phyloP scores from a whole-genome alignment of 2,888 invertebrate genomes.

The Harpalus rubripes region DNA sequence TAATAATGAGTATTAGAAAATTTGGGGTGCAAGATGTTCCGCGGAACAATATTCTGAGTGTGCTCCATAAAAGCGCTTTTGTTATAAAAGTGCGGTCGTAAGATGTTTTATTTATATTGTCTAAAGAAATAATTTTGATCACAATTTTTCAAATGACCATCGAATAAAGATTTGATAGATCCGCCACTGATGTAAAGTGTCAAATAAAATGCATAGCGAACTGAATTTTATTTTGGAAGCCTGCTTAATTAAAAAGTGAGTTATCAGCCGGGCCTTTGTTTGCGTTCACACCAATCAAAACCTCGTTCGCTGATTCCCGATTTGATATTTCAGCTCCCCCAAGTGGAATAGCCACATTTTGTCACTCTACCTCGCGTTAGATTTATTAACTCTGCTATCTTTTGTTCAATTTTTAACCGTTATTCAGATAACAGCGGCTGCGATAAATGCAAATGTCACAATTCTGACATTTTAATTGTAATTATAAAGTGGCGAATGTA shows the following conservation, averaged over 20 bases:
- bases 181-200: not conserved
- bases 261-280: constrained; percentile 38
- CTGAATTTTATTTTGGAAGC: constrained; percentile 29
- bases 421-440: not conserved
- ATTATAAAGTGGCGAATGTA: not conserved
- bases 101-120: no score
- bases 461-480: constrained; percentile 5
- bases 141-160: no score
- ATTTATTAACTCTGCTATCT: constrained; percentile 25
- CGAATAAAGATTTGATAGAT: no score
- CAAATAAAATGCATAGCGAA: constrained; percentile 13
- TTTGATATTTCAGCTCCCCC: constrained; percentile 8
- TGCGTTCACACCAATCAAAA: constrained; percentile 35
- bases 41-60: no score
- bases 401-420: constrained; percentile 11
- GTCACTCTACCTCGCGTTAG: constrained; percentile 1
- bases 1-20: no score
- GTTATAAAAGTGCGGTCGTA: no score
- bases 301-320: constrained; percentile 1
- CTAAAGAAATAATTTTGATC: no score
- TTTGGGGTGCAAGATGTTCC: no score
- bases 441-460: constrained; percentile 5
- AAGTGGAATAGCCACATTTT: constrained; percentile 21
- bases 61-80: no score
- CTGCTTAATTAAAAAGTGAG: constrained; percentile 41